These are phyloP conservation scores for Emydura subglobosa DNA, from an alignment of 2,113 vertebrate species.

Conservation along the genomic window DNA sequence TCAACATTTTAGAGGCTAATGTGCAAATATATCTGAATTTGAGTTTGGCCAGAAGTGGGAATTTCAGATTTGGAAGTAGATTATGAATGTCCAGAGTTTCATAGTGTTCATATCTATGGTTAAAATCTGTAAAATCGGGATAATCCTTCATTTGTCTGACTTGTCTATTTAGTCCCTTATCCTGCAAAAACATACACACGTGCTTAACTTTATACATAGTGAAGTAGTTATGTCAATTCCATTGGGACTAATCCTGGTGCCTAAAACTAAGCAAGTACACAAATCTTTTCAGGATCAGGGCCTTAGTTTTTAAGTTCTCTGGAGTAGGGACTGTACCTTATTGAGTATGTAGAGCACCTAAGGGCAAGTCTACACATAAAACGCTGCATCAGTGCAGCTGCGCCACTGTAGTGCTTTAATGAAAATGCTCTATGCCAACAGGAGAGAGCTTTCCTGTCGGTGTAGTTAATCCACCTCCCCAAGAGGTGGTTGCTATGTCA, in stretches of 20 bases:
- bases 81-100: not conserved
- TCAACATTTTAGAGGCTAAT: not conserved
- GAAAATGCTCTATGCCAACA: not conserved
- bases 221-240: not conserved
- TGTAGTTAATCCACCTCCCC: not conserved
- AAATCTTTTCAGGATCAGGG: not conserved
- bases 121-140: not conserved
- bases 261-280: not conserved
- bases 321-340: not conserved
- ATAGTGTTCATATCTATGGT: not conserved
- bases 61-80: not conserved
- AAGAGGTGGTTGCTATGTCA: not conserved
- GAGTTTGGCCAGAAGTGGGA: not conserved
- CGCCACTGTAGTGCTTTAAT: not conserved
- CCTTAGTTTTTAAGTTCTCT: not conserved
- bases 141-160: not conserved
- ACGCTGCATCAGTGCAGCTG: not conserved
- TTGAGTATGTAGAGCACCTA: not conserved
- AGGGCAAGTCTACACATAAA: not conserved
- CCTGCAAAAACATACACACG: not conserved
- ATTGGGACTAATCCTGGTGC: not conserved
- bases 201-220: not conserved
- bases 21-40: not conserved
- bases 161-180: not conserved
- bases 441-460: not conserved